Base-by-base conservation (phyloP, 2,888 invertebrate species). In the Calameuta idolon region DNA sequence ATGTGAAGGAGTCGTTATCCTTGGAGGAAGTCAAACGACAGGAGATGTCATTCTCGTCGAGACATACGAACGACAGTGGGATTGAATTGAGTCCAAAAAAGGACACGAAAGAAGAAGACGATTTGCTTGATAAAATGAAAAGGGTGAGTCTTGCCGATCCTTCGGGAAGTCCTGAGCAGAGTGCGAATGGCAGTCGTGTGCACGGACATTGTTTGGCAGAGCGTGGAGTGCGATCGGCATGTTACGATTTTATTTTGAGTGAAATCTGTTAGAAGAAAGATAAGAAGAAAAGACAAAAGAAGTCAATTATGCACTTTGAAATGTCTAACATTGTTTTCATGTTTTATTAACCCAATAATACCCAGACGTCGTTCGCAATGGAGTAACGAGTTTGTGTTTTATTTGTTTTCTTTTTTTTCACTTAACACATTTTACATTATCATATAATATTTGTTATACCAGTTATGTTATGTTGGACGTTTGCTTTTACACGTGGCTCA, bases 131-230 rank as follows among this genome's bases (percentile, higher is more conserved):
- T 75, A 89, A 90, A 79, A 88, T 93, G 87, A 92, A 92, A 85
- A 92, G 92, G 93, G 93, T 93, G 91, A 92, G 92, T 92, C 85
- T 87, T 76, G 84, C 86, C 81, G 90, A 88, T 82, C 87, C 87
- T 78, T 91, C 90, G 77, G 90, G 87, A 77, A 84, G 73, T 78
- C 23, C 68, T 31, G 78, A 76, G 35, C 34, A 31, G 31, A 75
- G 69, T 75, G 40, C 78, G 31, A 76, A 31, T 34, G 12, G 40
- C 9, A 76, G 33, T 40, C 34, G 73, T 69, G 31, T 78, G n/a
- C 33, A 73, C 15, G 75, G 73, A 34, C 71, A 71, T 35, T 78
- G 78, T 34, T 75, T 76, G 23, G 55, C 73, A 11, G 55, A 69
- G 74, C 34, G 80, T 5, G 69, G 71, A 33, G 79, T 75, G 34